phyloP scores from a whole-genome alignment of 2,113 vertebrate genomes.

The Sebastes fasciatus region DNA sequence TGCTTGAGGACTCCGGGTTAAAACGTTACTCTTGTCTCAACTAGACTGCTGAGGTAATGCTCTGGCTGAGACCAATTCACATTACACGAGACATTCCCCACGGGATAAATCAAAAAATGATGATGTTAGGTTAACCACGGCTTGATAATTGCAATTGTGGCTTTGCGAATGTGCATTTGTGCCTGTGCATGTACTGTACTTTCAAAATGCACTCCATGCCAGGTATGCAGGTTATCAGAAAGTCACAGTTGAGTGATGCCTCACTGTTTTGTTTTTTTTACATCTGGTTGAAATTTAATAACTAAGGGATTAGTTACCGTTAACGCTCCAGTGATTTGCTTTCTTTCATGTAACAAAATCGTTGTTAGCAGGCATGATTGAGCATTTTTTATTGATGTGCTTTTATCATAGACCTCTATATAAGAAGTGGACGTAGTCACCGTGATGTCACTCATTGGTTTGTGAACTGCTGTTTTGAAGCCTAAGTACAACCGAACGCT shows the following conservation, averaged over 20 bases:
- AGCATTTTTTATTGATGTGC: neutral
- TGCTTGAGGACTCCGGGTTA: constrained; percentile 71
- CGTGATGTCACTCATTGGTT: too few species aligned
- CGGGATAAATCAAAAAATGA: constrained; percentile 75
- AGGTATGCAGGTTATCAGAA: constrained; percentile 60
- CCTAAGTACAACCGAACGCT: too few species aligned
- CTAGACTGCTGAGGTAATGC: constrained; percentile 78
- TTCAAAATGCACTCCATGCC: constrained; percentile 32
- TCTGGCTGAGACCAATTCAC: constrained; percentile 70
- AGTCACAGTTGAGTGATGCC: constrained; percentile 47
- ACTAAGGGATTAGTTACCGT: neutral
- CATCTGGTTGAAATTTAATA: constrained; percentile 28
- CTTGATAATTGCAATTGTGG: constrained; percentile 67
- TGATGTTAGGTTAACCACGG: constrained; percentile 66
- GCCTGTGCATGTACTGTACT: constrained; percentile 16
- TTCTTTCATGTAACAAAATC: constrained; percentile 14
- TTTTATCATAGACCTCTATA: neutral
- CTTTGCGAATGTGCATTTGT: constrained; percentile 33
- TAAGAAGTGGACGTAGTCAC: too few species aligned
- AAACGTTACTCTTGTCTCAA: constrained; percentile 80
- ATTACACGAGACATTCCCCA: constrained; percentile 72
- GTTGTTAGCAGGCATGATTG: constrained; percentile 15
- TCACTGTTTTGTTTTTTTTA: neutral
- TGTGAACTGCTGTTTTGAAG: too few species aligned
- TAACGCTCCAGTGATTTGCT: constrained; percentile 19